Evolutionary conservation across 1,140 invertebrate genomes (phyloP).

Genomic region (Lordiphosa collinella): DNA sequence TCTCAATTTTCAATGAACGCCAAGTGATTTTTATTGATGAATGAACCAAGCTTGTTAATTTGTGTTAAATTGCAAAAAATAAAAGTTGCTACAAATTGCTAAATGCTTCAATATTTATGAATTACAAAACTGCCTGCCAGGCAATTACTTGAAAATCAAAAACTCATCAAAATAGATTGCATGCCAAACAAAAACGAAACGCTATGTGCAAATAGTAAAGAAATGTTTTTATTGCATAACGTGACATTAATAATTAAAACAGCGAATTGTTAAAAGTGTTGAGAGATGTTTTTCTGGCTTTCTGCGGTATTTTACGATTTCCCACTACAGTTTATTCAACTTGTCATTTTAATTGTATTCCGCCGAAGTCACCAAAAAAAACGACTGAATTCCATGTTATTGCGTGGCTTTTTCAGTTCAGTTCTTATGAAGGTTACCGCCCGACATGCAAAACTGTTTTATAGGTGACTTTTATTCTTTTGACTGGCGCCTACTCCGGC

Average conservation of each 20-base stretch:
- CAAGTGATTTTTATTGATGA: conserved; percentile 9
- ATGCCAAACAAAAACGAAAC: background rate
- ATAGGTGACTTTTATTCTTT: conserved; percentile 7
- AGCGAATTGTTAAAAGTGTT: conserved; percentile 1
- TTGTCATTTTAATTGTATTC: conserved; percentile 1
- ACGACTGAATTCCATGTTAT: too few relatives aligned
- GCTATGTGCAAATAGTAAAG: background rate
- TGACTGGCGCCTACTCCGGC: background rate
- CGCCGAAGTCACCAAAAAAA: too few relatives aligned
- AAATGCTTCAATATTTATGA: conserved; percentile 3
- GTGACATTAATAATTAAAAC: conserved; percentile 12
- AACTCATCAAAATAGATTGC: conserved; percentile 2
- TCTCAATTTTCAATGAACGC: conserved; percentile 1
- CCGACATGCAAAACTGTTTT: background rate
- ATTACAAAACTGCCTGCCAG: conserved; percentile 3
- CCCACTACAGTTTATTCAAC: conserved; percentile 7
- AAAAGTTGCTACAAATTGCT: conserved; percentile 4
- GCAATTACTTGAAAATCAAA: conserved; percentile 6
- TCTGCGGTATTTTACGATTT: conserved; percentile 3
- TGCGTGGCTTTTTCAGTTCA: too few relatives aligned
- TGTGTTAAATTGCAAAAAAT: conserved; percentile 1
- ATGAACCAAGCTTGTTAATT: conserved; percentile 1
- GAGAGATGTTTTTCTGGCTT: background rate
- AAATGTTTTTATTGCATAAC: conserved; percentile 2
- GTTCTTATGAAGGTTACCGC: conserved; percentile 1